Evolutionary conservation across 2,113 vertebrate genomes (phyloP), one percentile per base, ranked within the genome.

Genomic region (Gymnarchus niloticus): DNA sequence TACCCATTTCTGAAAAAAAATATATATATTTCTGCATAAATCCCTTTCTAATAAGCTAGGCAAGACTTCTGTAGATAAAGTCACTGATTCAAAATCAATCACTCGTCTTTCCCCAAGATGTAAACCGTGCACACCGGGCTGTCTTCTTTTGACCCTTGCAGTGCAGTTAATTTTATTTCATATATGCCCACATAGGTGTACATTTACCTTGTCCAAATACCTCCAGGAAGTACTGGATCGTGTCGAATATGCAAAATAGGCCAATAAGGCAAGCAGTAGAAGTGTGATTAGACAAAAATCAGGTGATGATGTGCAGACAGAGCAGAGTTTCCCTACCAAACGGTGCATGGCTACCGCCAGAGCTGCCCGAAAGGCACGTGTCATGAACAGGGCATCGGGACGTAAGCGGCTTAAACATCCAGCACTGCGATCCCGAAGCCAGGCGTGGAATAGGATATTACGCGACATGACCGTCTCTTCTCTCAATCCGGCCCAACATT

Each of bases 1-100:
- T 23, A 37, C 28, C 10, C 37, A 41, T 83, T 23, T 59, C 54
- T n/a, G 54, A 28, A 14, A 33, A 82, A 82, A 17, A 5, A 51
- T 19, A n/a, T 14, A 33, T 69, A 25, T 82, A 37, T 41, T 44
- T 49, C 19, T 82, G 49, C 49, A 19, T 51, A 54, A 52, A 33
- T 82, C 51, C 49, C 81, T 52, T 10, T 17, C 49, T 56, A 51
- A 56, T 82, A 56, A 82, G 23, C 21, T 19, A 21, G 82, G 37
- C 56, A 57, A 46, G 56, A 83, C 49, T 56, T 54, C 56, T 52
- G 81, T 82, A 54, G 33, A 82, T 33, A 57, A 59, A 57, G n/a
- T 19, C 21, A 57, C 0, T 19, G 37, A 21, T 83, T 83, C 56
- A 57, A 54, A 48, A 57, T 41, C 82, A 4, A 21, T 25, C 8